Conservation (phyloP, 2,113 vertebrate species). For the Mustela nigripes region DNA sequence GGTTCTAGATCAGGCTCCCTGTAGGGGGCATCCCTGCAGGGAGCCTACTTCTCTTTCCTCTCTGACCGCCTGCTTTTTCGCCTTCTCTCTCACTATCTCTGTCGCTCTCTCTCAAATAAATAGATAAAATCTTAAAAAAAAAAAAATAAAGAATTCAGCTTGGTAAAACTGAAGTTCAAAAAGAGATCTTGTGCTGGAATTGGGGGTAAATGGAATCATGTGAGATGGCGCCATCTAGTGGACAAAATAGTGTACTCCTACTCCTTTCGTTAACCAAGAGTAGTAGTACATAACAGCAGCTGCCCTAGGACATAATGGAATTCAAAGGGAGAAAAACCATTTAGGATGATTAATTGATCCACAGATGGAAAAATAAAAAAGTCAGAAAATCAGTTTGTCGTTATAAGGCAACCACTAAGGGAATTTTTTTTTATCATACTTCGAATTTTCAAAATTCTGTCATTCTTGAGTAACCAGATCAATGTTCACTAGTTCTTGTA, state of each 20-base stretch:
- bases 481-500: background rate
- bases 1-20: background rate
- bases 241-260: background rate
- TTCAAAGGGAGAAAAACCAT: background rate
- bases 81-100: background rate
- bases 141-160: background rate
- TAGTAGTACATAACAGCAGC: background rate
- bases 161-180: constrained; percentile 11
- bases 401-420: background rate
- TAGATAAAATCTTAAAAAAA: background rate
- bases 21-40: background rate
- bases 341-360: constrained; percentile 24
- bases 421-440: background rate
- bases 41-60: background rate
- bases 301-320: background rate
- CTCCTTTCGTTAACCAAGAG: background rate
- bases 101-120: background rate
- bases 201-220: background rate
- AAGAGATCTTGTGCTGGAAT: background rate
- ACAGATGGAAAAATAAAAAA: background rate
- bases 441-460: constrained; percentile 28
- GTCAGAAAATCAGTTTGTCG: constrained; percentile 36
- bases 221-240: constrained; percentile 56
- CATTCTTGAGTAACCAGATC: background rate
- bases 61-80: background rate